These are phyloP conservation scores for Sternarchorhynchus goeldii DNA, from an alignment of 2,797 vertebrate genomes.

Conservation along the genomic window DNA sequence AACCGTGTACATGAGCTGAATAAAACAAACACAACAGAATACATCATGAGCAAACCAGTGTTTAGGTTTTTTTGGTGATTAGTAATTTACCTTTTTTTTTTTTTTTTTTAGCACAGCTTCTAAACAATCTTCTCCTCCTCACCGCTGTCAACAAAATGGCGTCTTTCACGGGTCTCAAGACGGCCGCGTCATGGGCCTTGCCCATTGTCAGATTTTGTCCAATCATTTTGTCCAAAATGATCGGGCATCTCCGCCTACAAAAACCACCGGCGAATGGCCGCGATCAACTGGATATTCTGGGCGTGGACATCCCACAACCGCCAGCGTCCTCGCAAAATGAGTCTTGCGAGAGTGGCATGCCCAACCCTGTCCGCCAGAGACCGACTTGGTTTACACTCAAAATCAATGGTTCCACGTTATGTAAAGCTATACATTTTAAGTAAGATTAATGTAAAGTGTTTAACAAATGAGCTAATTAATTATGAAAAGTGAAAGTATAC, in stretches of 20 bases:
- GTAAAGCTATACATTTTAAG: not conserved
- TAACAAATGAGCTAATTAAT: not conserved
- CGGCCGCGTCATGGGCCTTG: slow-evolving; percentile 56
- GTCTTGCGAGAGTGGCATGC: not conserved
- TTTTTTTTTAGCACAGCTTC: slow-evolving; percentile 58
- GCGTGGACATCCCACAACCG: slow-evolving; percentile 11
- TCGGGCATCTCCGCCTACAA: slow-evolving; percentile 27
- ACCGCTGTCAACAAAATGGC: slow-evolving; percentile 73
- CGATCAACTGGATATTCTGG: slow-evolving; percentile 13
- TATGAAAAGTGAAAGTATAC: not conserved
- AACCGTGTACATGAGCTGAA: no score
- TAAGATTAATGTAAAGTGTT: not conserved
- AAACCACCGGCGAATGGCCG: slow-evolving; percentile 37
- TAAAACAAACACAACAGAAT: not conserved
- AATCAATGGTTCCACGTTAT: not conserved
- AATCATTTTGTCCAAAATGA: slow-evolving; percentile 47
- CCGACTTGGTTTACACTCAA: not conserved
- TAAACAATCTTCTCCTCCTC: slow-evolving; percentile 57
- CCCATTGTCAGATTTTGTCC: slow-evolving; percentile 39
- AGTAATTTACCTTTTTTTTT: slow-evolving; percentile 37
- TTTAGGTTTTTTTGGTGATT: not conserved
- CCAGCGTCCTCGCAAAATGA: slow-evolving; percentile 35
- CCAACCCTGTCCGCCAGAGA: not conserved
- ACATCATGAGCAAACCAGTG: no score
- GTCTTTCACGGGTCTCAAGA: slow-evolving; percentile 61